Evolutionary conservation across 2,888 invertebrate genomes (phyloP).

Genomic region (Trissolcus brochymenae): DNA sequence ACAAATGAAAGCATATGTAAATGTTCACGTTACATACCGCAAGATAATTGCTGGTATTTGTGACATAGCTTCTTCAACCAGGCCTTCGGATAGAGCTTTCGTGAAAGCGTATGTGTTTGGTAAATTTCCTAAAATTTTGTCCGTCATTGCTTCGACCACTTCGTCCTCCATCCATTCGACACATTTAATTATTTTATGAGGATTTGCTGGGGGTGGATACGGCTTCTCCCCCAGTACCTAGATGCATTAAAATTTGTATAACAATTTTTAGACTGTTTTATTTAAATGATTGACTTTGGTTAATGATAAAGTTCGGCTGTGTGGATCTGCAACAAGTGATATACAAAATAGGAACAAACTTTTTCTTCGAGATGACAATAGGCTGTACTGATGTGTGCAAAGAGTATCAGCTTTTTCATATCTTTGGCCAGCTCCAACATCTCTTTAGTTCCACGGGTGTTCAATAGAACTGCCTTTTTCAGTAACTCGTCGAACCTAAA

Average conservation of each 20-base stretch:
- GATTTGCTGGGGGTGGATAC: constrained; percentile 89
- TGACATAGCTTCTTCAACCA: constrained; percentile 87
- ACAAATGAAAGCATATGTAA: too few species aligned
- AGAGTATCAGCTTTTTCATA: constrained; percentile 84
- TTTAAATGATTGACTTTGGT: not conserved
- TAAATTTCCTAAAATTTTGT: constrained; percentile 84
- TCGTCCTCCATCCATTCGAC: constrained; percentile 89
- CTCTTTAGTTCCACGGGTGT: constrained; percentile 92
- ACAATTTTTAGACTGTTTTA: not conserved
- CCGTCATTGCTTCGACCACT: constrained; percentile 81
- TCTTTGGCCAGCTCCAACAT: constrained; percentile 89
- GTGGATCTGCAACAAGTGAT: too few species aligned
- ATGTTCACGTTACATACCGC: constrained; percentile 71
- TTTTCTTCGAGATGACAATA: constrained; percentile 87
- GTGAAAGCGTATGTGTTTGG: constrained; percentile 97
- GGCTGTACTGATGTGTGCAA: constrained; percentile 91
- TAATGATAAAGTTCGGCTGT: not conserved
- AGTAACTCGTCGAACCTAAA: constrained; percentile 91
- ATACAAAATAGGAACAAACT: constrained; percentile 60
- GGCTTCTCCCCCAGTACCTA: constrained; percentile 86
- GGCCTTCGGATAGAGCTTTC: constrained; percentile 91
- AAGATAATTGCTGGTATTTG: constrained; percentile 88
- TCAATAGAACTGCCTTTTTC: constrained; percentile 92
- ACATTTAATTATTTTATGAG: constrained; percentile 85
- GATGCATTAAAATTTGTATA: not conserved